Evolutionary conservation across 2,797 vertebrate species (phyloP).

Genomic region (Diglossa cyanea): DNA sequence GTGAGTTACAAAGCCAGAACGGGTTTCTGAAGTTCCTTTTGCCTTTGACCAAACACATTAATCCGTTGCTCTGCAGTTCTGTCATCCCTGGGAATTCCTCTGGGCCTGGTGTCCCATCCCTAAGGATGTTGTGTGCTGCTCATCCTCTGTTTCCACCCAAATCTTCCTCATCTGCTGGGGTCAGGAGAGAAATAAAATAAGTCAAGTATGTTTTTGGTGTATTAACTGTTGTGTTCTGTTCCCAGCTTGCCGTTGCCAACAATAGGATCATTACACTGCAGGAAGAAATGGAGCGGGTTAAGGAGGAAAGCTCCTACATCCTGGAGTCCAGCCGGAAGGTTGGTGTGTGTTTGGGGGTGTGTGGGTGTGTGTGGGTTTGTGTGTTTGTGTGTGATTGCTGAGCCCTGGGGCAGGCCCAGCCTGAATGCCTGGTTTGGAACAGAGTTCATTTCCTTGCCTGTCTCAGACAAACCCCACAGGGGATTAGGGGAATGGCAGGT

Average conservation of each 20-base stretch:
- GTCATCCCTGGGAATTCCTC: neutral
- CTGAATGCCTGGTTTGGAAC: neutral
- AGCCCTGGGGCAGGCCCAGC: neutral
- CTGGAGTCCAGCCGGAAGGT: slow-evolving; percentile 91
- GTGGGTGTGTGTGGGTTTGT: too few species aligned
- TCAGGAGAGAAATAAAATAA: accelerated
- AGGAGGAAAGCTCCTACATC: slow-evolving; percentile 91
- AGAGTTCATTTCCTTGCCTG: accelerated
- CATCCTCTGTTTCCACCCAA: accelerated
- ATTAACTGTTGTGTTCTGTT: neutral
- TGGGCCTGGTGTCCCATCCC: accelerated
- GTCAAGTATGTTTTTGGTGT: accelerated
- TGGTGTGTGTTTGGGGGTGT: neutral
- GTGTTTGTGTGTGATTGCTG: neutral
- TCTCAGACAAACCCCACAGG: accelerated
- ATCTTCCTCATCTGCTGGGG: neutral
- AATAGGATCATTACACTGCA: slow-evolving; percentile 98
- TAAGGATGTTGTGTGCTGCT: neutral
- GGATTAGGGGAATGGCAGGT: neutral
- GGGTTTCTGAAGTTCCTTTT: neutral
- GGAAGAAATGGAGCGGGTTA: slow-evolving; percentile 93
- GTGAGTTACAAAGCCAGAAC: neutral
- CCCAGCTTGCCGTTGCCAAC: slow-evolving; percentile 94
- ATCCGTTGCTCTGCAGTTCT: neutral
- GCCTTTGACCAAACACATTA: accelerated